Evolutionary conservation across 2,797 vertebrate species (phyloP).

Genomic region (Cyclopterus lumpus): DNA sequence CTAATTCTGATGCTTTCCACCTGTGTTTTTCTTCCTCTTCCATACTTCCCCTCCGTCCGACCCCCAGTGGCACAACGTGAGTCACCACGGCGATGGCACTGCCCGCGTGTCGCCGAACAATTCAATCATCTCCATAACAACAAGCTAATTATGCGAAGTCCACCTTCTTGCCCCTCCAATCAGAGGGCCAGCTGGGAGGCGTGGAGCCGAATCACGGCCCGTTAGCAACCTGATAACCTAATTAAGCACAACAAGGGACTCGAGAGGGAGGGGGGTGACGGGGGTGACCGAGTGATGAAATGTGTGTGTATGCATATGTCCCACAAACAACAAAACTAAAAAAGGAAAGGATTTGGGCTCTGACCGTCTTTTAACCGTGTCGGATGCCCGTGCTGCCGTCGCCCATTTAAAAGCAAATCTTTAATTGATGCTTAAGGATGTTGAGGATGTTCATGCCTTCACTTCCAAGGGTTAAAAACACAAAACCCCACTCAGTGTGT

Average conservation of each 20-base stretch:
- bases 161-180: slow-evolving; percentile 74
- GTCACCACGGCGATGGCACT: slow-evolving; percentile 13
- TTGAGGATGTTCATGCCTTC: slow-evolving; percentile 47
- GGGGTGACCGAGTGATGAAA: slow-evolving; percentile 26
- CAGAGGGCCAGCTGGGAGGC: slow-evolving; percentile 72
- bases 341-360: not conserved
- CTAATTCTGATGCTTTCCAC: not conserved
- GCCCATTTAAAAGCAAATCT: slow-evolving; percentile 59
- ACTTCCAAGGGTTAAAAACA: slow-evolving; percentile 75
- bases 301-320: slow-evolving; percentile 2
- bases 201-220: slow-evolving; percentile 54
- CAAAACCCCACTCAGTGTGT: slow-evolving; percentile 69
- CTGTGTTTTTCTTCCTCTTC: not conserved
- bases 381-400: slow-evolving; percentile 28
- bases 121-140: slow-evolving; percentile 70
- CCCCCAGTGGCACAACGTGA: not conserved
- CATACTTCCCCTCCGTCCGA: not conserved
- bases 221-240: slow-evolving; percentile 77
- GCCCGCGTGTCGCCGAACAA: slow-evolving; percentile 28
- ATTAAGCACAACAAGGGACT: slow-evolving; percentile 71
- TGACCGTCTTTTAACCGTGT: not conserved
- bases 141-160: slow-evolving; percentile 70
- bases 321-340: not conserved
- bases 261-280: not conserved
- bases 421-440: slow-evolving; percentile 71